Evolutionary conservation across 2,888 invertebrate genomes (phyloP).

Genomic region (Calliopum simillimum): DNA sequence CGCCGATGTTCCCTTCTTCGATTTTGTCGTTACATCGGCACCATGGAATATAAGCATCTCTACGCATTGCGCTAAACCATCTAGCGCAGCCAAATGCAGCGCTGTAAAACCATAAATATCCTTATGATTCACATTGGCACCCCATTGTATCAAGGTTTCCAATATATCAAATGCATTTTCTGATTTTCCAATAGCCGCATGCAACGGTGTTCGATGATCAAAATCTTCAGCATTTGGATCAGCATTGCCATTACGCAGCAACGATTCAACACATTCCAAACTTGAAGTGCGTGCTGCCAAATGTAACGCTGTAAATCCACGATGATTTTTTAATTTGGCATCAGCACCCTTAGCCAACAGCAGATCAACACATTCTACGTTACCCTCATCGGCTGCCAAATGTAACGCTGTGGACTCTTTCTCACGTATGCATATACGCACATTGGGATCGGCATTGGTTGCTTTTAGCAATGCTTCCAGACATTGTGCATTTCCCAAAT

Average conservation of each 20-base stretch:
- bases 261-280: slow-evolving; percentile 82
- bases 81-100: slow-evolving; percentile 85
- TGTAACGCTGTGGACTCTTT: slow-evolving; percentile 85
- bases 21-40: slow-evolving; percentile 89
- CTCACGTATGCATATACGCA: slow-evolving; percentile 76
- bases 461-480: slow-evolving; percentile 80
- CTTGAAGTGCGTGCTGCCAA: slow-evolving; percentile 84
- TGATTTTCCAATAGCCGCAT: slow-evolving; percentile 87
- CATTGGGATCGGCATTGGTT: slow-evolving; percentile 78
- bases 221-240: slow-evolving; percentile 85
- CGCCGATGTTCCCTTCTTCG: slow-evolving; percentile 88
- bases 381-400: slow-evolving; percentile 89
- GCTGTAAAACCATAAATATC: slow-evolving; percentile 90
- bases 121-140: slow-evolving; percentile 84
- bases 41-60: slow-evolving; percentile 86
- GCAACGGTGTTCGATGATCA: slow-evolving; percentile 84
- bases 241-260: slow-evolving; percentile 79
- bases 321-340: slow-evolving; percentile 78
- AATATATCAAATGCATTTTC: slow-evolving; percentile 84
- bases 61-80: slow-evolving; percentile 86
- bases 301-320: slow-evolving; percentile 88
- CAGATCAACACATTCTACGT: slow-evolving; percentile 82
- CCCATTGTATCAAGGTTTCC: slow-evolving; percentile 82
- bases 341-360: slow-evolving; percentile 81
- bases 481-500: slow-evolving; percentile 81